Evolutionary conservation across 2,113 vertebrate species (phyloP).

Genomic region (Chrysochloris asiatica): DNA sequence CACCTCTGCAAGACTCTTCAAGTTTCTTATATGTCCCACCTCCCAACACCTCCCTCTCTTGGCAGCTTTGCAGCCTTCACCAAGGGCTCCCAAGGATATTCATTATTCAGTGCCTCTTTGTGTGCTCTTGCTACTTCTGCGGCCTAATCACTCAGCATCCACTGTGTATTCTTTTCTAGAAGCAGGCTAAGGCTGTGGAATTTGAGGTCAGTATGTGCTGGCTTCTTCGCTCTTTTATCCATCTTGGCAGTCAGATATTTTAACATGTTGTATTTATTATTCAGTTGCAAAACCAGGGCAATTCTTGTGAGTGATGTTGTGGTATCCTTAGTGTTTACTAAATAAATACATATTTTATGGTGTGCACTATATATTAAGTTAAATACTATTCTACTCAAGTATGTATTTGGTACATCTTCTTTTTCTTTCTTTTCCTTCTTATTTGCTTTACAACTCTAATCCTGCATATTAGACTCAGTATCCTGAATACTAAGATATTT

Average conservation of each 20-base stretch:
- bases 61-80: background rate
- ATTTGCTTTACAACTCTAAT: background rate
- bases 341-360: constrained; percentile 57
- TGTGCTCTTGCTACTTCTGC: background rate
- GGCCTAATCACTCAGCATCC: background rate
- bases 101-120: constrained; percentile 32
- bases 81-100: background rate
- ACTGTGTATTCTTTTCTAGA: background rate
- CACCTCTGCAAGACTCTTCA: constrained; percentile 47
- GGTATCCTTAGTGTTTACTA: constrained; percentile 23
- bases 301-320: constrained; percentile 42
- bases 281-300: constrained; percentile 31
- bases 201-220: constrained; percentile 31
- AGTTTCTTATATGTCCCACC: constrained; percentile 37
- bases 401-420: background rate
- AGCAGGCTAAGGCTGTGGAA: background rate
- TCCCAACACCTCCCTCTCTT: background rate
- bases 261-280: constrained; percentile 51
- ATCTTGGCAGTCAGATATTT: constrained; percentile 16
- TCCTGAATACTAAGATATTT: background rate
- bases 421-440: background rate
- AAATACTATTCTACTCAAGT: constrained; percentile 4
- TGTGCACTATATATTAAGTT: constrained; percentile 48
- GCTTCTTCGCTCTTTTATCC: constrained; percentile 32
- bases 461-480: background rate